A percentile compares a stretch with the other conserved stretches of the same genome.
Conservation (phyloP, 2,113 vertebrate species). For the Channa maculata region DNA sequence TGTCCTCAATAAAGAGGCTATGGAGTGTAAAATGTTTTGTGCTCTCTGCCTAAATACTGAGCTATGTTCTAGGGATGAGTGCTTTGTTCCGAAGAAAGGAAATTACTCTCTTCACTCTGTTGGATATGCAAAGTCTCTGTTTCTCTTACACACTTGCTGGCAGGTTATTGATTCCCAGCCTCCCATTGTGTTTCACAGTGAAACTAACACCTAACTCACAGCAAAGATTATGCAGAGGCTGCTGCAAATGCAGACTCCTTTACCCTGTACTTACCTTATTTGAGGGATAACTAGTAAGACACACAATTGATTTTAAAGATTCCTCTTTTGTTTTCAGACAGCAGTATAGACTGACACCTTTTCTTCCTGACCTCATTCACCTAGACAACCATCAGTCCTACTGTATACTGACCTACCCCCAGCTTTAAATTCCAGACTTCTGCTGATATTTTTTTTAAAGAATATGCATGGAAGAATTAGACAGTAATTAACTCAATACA, state of each 20-base stretch:
- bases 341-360: background rate
- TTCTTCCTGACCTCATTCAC: background rate
- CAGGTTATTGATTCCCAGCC: slow-evolving; percentile 72
- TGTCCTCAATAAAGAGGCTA: slow-evolving; percentile 58
- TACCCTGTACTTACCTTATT: background rate
- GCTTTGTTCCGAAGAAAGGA: slow-evolving; percentile 66
- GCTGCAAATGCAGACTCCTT: slow-evolving; percentile 37
- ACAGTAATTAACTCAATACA: background rate
- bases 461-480: background rate
- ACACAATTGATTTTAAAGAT: slow-evolving; percentile 17
- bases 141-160: slow-evolving; percentile 27
- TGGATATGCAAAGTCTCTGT: slow-evolving; percentile 67
- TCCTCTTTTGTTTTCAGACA: background rate
- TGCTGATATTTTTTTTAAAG: background rate
- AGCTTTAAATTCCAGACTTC: no score
- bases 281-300: slow-evolving; percentile 8
- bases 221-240: slow-evolving; percentile 64
- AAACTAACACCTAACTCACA: slow-evolving; percentile 68
- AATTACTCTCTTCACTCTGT: slow-evolving; percentile 63
- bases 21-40: slow-evolving; percentile 63
- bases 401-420: no score
- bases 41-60: slow-evolving; percentile 62
- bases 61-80: slow-evolving; percentile 56
- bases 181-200: slow-evolving; percentile 56
- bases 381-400: background rate